A percentile compares a stretch with the other conserved stretches of the same genome.
These are phyloP conservation scores for Sipha maydis DNA, from an alignment of 2,888 invertebrate genomes.

Conservation along the genomic window DNA sequence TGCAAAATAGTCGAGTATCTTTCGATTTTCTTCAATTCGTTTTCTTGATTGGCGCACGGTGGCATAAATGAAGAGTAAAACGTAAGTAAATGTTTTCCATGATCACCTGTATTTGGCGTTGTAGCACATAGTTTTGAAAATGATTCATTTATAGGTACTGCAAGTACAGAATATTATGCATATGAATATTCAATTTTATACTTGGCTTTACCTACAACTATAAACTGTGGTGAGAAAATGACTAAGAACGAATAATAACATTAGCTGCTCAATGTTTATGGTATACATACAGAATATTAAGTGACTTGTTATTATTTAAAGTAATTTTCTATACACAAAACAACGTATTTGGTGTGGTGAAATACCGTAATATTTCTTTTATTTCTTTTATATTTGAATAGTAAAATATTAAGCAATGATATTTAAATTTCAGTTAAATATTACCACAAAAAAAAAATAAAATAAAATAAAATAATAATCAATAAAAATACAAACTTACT, in stretches of 20 bases:
- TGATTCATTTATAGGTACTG: not conserved
- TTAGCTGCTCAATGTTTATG: not conserved
- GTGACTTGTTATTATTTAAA: not conserved
- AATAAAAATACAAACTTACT: conserved; percentile 1
- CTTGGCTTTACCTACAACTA: not conserved
- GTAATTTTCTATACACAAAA: not conserved
- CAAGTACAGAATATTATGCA: not conserved
- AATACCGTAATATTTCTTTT: too few relatives aligned
- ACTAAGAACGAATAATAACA: not conserved
- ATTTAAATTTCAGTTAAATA: too few relatives aligned
- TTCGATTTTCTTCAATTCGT: conserved; percentile 21
- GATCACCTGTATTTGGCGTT: conserved; percentile 1
- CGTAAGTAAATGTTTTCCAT: not conserved
- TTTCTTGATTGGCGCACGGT: not conserved
- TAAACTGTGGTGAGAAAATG: not conserved
- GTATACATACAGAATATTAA: conserved; percentile 1
- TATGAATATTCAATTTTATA: not conserved
- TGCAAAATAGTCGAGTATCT: conserved; percentile 9
- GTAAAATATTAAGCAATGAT: too few relatives aligned
- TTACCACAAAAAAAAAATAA: too few relatives aligned
- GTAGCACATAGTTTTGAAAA: not conserved
- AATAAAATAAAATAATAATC: too few relatives aligned
- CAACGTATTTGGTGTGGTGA: too few relatives aligned
- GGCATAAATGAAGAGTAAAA: conserved; percentile 37
- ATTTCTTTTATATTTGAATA: too few relatives aligned